A percentile compares a stretch with the other conserved stretches of the same genome.
phyloP scores from a whole-genome alignment of 2,797 vertebrate genomes.

The Channa striata region DNA sequence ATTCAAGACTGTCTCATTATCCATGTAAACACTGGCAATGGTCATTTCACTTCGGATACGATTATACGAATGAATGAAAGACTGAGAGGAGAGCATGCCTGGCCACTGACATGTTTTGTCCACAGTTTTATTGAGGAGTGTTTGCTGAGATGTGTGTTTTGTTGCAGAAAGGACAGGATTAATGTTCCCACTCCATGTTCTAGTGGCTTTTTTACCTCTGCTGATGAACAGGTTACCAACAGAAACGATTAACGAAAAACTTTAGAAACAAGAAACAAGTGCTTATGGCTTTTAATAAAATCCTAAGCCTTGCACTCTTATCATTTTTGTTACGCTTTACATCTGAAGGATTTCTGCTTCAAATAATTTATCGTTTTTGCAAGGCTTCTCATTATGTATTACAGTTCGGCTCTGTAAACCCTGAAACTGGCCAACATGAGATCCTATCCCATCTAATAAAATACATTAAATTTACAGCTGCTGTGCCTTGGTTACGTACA shows the following conservation, averaged over 20 bases:
- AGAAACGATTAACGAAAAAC: neutral
- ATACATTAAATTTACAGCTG: slow-evolving; percentile 9
- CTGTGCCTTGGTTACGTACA: neutral
- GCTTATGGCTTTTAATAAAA: neutral
- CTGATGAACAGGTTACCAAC: too few species aligned
- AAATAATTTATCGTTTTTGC: slow-evolving; percentile 6
- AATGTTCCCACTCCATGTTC: neutral
- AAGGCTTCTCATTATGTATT: neutral
- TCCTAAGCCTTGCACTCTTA: neutral
- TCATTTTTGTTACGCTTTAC: neutral
- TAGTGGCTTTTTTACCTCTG: neutral
- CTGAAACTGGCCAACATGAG: neutral
- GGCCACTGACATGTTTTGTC: neutral
- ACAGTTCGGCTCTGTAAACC: slow-evolving; percentile 7
- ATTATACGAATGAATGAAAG: too few species aligned
- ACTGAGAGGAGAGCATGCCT: too few species aligned
- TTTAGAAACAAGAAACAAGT: neutral
- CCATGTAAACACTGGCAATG: too few species aligned
- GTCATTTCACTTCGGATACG: too few species aligned
- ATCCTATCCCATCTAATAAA: slow-evolving; percentile 2
- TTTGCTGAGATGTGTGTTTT: neutral
- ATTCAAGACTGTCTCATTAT: neutral
- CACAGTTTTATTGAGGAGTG: neutral
- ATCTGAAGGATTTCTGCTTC: slow-evolving; percentile 1
- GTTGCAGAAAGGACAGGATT: neutral